A percentile compares a stretch with the other conserved stretches of the same genome.
Conservation (phyloP, 2,113 vertebrate species). For the Dendropsophus ebraccatus region DNA sequence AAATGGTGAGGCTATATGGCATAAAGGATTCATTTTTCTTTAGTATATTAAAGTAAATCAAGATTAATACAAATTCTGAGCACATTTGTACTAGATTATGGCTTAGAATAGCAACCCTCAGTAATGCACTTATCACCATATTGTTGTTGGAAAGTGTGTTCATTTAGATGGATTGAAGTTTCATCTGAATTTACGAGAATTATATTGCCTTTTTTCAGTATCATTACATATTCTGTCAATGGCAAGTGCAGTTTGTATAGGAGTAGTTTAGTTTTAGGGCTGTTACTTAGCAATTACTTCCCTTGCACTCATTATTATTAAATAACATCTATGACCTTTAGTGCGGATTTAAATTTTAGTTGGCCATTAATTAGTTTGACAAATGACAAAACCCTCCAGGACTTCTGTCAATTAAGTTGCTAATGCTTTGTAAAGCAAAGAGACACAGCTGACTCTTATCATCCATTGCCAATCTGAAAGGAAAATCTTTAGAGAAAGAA, state of each 20-base stretch:
- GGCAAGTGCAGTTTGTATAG: constrained; percentile 23
- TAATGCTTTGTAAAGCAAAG: constrained; percentile 49
- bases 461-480: constrained; percentile 45
- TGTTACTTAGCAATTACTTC: constrained; percentile 52
- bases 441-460: constrained; percentile 46
- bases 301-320: constrained; percentile 57
- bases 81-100: constrained; percentile 26
- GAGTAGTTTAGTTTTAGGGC: constrained; percentile 47
- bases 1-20: neutral
- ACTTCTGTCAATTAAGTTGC: constrained; percentile 57
- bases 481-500: constrained; percentile 20
- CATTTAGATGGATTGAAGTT: constrained; percentile 38
- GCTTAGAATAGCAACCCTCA: neutral
- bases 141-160: constrained; percentile 24
- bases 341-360: constrained; percentile 56
- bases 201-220: constrained; percentile 36
- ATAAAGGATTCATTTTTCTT: neutral
- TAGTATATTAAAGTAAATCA: neutral
- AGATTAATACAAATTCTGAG: neutral
- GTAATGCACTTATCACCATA: constrained; percentile 34
- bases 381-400: constrained; percentile 60
- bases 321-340: constrained; percentile 59
- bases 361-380: constrained; percentile 58
- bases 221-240: constrained; percentile 39
- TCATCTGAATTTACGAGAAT: constrained; percentile 31